Conservation (phyloP, 2,888 invertebrate genomes). For the Gibbula magus region DNA sequence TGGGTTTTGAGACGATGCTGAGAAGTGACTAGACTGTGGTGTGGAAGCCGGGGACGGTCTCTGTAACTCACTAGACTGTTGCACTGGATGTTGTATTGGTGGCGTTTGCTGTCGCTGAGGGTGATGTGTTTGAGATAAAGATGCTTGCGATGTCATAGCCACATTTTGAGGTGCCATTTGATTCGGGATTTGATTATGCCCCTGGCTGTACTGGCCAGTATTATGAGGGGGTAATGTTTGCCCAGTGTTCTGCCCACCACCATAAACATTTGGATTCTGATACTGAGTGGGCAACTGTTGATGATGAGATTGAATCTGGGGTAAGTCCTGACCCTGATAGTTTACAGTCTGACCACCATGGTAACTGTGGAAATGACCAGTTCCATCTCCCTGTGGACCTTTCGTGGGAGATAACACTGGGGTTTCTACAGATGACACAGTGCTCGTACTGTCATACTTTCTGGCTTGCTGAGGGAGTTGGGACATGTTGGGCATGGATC, state of each 20-base stretch:
- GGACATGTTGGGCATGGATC: neutral
- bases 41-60: neutral
- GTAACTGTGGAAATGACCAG: slow-evolving; percentile 10
- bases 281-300: slow-evolving; percentile 10
- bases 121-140: too few species aligned
- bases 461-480: slow-evolving; percentile 17
- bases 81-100: neutral
- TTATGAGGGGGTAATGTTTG: neutral
- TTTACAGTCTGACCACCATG: neutral
- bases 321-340: neutral
- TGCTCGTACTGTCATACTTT: slow-evolving; percentile 44
- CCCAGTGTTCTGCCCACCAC: neutral
- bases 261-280: neutral
- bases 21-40: slow-evolving; percentile 7
- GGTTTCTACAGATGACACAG: slow-evolving; percentile 51
- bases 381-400: slow-evolving; percentile 19
- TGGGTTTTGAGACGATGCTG: neutral
- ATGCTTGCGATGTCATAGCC: neutral
- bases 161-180: neutral
- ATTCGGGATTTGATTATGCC: neutral
- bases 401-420: slow-evolving; percentile 58
- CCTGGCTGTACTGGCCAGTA: neutral
- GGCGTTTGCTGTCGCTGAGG: neutral
- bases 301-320: neutral
- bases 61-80: neutral